phyloP scores from a whole-genome alignment of 2,888 invertebrate species.

The Drosophila suboccidentalis region DNA sequence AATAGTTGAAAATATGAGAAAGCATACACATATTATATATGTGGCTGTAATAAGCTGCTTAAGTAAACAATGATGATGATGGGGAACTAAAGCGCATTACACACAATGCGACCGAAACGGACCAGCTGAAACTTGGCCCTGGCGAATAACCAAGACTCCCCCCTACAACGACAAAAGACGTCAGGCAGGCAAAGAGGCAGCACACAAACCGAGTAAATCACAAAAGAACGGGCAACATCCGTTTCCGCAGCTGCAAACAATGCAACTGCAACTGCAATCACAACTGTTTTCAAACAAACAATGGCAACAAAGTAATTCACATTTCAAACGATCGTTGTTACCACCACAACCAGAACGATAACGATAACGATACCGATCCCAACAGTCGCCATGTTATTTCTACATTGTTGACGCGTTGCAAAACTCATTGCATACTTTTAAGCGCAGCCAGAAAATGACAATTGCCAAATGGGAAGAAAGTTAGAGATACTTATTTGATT shows the following conservation, averaged over 20 bases:
- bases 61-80: slow-evolving; percentile 18
- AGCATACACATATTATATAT: not conserved
- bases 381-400: slow-evolving; percentile 3
- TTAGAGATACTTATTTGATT: slow-evolving; percentile 44
- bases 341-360: slow-evolving; percentile 5
- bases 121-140: slow-evolving; percentile 6
- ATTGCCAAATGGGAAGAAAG: slow-evolving; percentile 19
- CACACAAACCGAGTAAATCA: slow-evolving; percentile 8
- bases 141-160: not conserved
- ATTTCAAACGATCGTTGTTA: slow-evolving; percentile 30
- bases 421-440: slow-evolving; percentile 45
- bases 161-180: slow-evolving; percentile 8
- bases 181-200: not conserved
- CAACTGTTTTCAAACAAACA: slow-evolving; percentile 26
- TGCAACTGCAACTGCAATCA: slow-evolving; percentile 20
- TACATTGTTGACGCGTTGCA: not conserved
- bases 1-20: slow-evolving; percentile 8
- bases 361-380: slow-evolving; percentile 15
- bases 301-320: slow-evolving; percentile 26
- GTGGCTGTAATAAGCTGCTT: slow-evolving; percentile 30
- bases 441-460: slow-evolving; percentile 39
- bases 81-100: slow-evolving; percentile 19
- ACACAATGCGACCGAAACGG: slow-evolving; percentile 13
- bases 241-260: slow-evolving; percentile 28
- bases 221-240: slow-evolving; percentile 31